phyloP scores from a whole-genome alignment of 2,888 invertebrate species.

The Cryptocephalus primarius region DNA sequence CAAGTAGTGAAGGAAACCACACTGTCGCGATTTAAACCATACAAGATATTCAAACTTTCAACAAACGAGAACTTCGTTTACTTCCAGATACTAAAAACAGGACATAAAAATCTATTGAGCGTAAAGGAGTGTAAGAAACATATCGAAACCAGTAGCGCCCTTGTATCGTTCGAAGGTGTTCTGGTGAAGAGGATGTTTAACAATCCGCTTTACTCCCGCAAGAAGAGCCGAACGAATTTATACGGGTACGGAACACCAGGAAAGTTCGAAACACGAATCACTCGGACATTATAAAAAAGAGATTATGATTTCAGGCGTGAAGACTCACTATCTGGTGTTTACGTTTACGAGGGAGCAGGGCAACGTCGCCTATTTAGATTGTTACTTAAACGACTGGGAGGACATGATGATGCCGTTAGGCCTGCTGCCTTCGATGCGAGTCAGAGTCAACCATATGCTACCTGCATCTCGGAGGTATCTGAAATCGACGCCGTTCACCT shows the following conservation, averaged over 20 bases:
- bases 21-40: slow-evolving; percentile 1
- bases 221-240: neutral
- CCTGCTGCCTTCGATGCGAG: slow-evolving; percentile 14
- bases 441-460: slow-evolving; percentile 13
- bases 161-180: slow-evolving; percentile 12
- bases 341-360: slow-evolving; percentile 5
- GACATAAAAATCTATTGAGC: slow-evolving; percentile 1
- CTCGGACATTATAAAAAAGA: no score
- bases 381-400: slow-evolving; percentile 17
- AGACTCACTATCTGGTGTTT: slow-evolving; percentile 5
- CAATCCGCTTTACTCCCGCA: slow-evolving; percentile 8
- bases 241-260: slow-evolving; percentile 16
- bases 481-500: slow-evolving; percentile 14
- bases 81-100: neutral
- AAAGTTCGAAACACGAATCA: slow-evolving; percentile 1
- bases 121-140: slow-evolving; percentile 6
- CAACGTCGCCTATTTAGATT: slow-evolving; percentile 6
- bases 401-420: slow-evolving; percentile 15
- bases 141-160: slow-evolving; percentile 2
- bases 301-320: no score
- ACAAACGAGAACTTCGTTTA: neutral
- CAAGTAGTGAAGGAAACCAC: slow-evolving; percentile 1
- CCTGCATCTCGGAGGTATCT: slow-evolving; percentile 16
- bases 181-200: slow-evolving; percentile 10
- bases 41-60: no score